Evolutionary conservation across 2,113 vertebrate genomes (phyloP).

Genomic region (Pelvicachromis taeniatus): DNA sequence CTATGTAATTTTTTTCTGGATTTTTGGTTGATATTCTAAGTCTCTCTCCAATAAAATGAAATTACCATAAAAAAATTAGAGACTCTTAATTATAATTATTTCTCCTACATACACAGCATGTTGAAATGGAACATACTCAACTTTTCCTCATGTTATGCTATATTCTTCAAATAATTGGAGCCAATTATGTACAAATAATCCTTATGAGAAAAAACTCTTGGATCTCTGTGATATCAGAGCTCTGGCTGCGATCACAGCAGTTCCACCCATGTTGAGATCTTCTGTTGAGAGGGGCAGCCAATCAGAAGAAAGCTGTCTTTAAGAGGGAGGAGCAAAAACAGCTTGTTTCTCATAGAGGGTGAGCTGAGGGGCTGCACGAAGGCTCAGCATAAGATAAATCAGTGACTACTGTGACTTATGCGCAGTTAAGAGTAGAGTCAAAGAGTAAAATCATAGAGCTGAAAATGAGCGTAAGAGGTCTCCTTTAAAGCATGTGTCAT

Average conservation of each 20-base stretch:
- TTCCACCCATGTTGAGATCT: neutral
- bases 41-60: neutral
- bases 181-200: neutral
- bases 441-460: neutral
- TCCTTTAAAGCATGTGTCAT: neutral
- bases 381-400: neutral
- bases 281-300: neutral
- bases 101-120: neutral
- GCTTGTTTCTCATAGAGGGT: neutral
- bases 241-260: neutral
- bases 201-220: neutral
- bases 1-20: neutral
- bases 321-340: neutral
- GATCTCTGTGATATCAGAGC: rapidly evolving
- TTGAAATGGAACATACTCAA: neutral
- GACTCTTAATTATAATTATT: neutral
- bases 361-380: neutral
- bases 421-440: neutral
- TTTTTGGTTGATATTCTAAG: neutral
- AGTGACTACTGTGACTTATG: neutral
- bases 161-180: neutral
- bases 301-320: neutral
- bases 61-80: neutral
- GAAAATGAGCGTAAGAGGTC: neutral
- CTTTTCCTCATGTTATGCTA: neutral